Percentiles rank a stretch among this genome's conserved stretches.
These are phyloP conservation scores for Thysanoteuthis rhombus DNA, from an alignment of 2,888 invertebrate genomes.

Conservation along the genomic window DNA sequence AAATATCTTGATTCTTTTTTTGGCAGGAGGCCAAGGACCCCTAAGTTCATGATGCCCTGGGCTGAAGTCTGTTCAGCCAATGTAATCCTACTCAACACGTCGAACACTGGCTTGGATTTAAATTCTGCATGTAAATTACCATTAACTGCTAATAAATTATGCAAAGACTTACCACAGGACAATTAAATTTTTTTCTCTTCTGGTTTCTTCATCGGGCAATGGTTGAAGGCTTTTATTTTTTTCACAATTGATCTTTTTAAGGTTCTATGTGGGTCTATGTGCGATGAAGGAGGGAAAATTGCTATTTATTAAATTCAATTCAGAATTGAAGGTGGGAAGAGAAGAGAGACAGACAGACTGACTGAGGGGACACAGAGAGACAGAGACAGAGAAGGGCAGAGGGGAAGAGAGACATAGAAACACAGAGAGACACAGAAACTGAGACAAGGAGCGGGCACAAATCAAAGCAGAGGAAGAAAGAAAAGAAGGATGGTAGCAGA, in stretches of 20 bases:
- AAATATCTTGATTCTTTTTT: too few relatives aligned
- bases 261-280: too few relatives aligned
- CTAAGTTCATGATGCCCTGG: too few relatives aligned
- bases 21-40: too few relatives aligned
- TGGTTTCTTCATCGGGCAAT: background rate
- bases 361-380: background rate
- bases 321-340: background rate
- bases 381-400: too few relatives aligned
- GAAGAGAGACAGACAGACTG: background rate
- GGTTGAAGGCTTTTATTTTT: background rate
- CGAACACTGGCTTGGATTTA: background rate
- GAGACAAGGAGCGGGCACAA: too few relatives aligned
- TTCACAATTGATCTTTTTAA: background rate
- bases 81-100: too few relatives aligned
- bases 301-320: conserved; percentile 12
- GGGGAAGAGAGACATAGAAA: too few relatives aligned
- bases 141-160: background rate
- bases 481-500: too few relatives aligned
- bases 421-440: too few relatives aligned
- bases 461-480: too few relatives aligned
- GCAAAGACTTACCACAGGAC: background rate
- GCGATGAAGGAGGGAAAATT: background rate
- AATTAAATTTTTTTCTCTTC: background rate
- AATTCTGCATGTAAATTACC: background rate
- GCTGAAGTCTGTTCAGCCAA: too few relatives aligned